Percentiles rank a stretch among this genome's conserved stretches.
Evolutionary conservation across 1,140 invertebrate genomes (phyloP).

Genomic region (Marisa cornuarietis): DNA sequence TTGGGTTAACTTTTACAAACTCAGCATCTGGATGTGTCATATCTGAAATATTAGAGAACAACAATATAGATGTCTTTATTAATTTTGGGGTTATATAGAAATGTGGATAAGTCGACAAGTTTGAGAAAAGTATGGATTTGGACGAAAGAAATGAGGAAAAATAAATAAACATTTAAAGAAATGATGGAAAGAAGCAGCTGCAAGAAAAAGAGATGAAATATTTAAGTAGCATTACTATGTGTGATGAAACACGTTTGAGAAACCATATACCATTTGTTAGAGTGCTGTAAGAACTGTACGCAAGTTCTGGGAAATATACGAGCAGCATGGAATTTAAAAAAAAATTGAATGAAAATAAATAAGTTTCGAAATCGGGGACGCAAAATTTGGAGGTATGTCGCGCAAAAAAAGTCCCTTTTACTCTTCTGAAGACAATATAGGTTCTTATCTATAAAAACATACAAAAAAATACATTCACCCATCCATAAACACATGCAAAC

Average conservation of each 20-base stretch:
- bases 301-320: background rate
- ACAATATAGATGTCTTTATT: no score
- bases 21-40: no score
- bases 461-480: background rate
- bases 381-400: conserved; percentile 4
- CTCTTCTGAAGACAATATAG: background rate
- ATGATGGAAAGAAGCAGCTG: background rate
- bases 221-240: background rate
- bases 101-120: background rate
- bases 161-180: background rate
- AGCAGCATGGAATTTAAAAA: conserved; percentile 1
- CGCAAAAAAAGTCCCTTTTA: background rate
- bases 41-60: no score
- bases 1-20: no score
- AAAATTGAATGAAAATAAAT: conserved; percentile 3
- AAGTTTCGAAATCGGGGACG: background rate
- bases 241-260: background rate
- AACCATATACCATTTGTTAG: background rate
- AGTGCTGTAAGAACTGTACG: background rate
- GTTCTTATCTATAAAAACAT: background rate
- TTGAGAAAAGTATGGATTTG: background rate
- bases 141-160: background rate
- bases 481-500: background rate
- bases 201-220: background rate
- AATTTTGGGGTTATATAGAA: background rate